Evolutionary conservation across 1,140 invertebrate genomes (phyloP).

Genomic region (Drosophila nikananu): DNA sequence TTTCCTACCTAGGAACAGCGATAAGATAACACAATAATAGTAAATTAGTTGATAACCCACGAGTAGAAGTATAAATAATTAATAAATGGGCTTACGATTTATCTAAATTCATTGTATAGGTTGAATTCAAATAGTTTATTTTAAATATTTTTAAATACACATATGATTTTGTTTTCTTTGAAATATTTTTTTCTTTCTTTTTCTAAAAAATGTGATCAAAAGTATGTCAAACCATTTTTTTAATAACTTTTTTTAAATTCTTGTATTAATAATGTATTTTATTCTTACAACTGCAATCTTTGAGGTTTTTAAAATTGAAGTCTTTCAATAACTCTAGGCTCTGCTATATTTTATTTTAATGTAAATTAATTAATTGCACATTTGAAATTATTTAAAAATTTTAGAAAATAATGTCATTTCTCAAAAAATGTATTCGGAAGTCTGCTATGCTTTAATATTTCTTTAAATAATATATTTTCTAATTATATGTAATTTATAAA

Average conservation of each 20-base stretch:
- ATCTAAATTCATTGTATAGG: neutral
- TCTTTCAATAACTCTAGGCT: no score
- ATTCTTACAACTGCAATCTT: no score
- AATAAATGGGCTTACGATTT: neutral
- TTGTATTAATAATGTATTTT: no score
- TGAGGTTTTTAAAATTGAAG: no score
- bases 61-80: neutral
- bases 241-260: no score
- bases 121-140: neutral
- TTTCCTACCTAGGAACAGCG: neutral
- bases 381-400: no score
- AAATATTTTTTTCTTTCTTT: no score
- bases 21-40: conserved; percentile 14
- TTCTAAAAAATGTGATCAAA: no score
- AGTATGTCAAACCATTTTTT: no score
- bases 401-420: no score
- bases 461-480: neutral
- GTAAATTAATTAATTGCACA: no score
- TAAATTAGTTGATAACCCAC: neutral
- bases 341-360: neutral
- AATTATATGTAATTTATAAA: neutral
- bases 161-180: no score
- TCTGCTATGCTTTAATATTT: neutral
- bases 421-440: neutral
- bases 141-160: neutral